Base-by-base conservation (phyloP, 2,113 vertebrate genomes). In the Prietella phreatophila region DNA sequence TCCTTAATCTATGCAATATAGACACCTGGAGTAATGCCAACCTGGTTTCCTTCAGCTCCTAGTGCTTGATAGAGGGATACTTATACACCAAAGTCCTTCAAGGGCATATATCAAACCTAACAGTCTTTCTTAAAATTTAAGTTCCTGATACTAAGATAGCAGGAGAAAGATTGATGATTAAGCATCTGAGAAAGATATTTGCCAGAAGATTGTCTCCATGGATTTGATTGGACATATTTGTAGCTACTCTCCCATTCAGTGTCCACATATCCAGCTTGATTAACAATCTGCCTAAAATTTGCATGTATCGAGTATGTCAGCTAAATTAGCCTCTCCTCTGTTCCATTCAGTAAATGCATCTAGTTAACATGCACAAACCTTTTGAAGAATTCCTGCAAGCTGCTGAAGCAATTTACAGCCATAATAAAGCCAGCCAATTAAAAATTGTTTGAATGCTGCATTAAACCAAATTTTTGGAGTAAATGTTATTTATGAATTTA, bases 251-350 rank as follows among this genome's bases (percentile, higher is more conserved):
- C 90, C 84, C 67, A 86, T 89, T 85, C 76, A 30, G 76, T 63
- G 87, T 93, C 87, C 86, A 88, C 89, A 92, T 90, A 92, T 94
- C 93, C 92, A 89, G 90, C 90, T 90, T 93, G 93, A 94, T 95
- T 95, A 95, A 93, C 94, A 94, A 90, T 92, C 93, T 93, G 94
- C 93, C 92, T 89, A 83, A 91, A 90, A 85, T 92, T 92, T 93
- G 86, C 92, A 87, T 85, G 89, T 88, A 93, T 91, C 87, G 91
- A 93, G 91, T 88, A 90, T 94, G 93, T 95, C 94, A 93, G 92
- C 92, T 93, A 83, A 95, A 94, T 94, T 94, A 95, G 93, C 92
- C 93, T 93, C 93, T 92, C 93, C 93, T 89, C 86, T 93, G 92
- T 91, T 86, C 92, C 92, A 85, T 92, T 89, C 90, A 91, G 90